Percentiles rank a stretch among this genome's conserved stretches.
These are phyloP conservation scores for Cloeon dipterum DNA, from an alignment of 2,888 invertebrate species.

Conservation along the genomic window DNA sequence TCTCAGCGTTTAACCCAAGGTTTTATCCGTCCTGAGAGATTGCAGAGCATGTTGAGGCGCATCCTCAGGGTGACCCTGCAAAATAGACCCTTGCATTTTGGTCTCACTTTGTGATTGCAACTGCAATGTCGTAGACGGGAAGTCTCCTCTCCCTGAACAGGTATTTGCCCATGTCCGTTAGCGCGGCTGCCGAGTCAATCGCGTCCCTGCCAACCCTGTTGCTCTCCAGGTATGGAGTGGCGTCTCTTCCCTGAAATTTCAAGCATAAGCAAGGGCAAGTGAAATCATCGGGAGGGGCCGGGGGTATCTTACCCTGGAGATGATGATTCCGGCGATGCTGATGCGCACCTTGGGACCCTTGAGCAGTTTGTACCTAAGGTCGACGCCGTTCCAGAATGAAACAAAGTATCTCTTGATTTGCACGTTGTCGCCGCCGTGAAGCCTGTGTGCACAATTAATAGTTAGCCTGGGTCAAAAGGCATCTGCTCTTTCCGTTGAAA, in stretches of 20 bases:
- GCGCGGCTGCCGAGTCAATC: slow-evolving; percentile 81
- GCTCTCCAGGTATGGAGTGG: slow-evolving; percentile 81
- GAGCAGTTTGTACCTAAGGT: slow-evolving; percentile 71
- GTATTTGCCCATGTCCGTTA: slow-evolving; percentile 94
- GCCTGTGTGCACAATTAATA: slow-evolving; percentile 24
- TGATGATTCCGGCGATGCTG: slow-evolving; percentile 86
- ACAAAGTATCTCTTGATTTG: slow-evolving; percentile 85
- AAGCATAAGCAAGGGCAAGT: neutral
- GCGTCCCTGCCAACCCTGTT: slow-evolving; percentile 85
- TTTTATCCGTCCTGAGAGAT: no score
- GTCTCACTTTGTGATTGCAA: slow-evolving; percentile 87
- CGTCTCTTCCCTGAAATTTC: slow-evolving; percentile 59
- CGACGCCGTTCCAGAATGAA: slow-evolving; percentile 90
- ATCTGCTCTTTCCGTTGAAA: no score
- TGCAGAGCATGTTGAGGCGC: no score
- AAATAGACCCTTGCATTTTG: no score
- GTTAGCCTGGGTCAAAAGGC: no score
- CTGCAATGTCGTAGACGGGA: slow-evolving; percentile 88
- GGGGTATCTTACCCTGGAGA: slow-evolving; percentile 62
- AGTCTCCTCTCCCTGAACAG: slow-evolving; percentile 80
- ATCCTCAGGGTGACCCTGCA: no score
- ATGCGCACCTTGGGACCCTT: slow-evolving; percentile 82
- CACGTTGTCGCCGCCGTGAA: slow-evolving; percentile 53
- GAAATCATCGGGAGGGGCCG: no score
- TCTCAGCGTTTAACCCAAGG: no score